Evolutionary conservation across 1,140 invertebrate species (phyloP).

Genomic region (Chrysopa pallens): DNA sequence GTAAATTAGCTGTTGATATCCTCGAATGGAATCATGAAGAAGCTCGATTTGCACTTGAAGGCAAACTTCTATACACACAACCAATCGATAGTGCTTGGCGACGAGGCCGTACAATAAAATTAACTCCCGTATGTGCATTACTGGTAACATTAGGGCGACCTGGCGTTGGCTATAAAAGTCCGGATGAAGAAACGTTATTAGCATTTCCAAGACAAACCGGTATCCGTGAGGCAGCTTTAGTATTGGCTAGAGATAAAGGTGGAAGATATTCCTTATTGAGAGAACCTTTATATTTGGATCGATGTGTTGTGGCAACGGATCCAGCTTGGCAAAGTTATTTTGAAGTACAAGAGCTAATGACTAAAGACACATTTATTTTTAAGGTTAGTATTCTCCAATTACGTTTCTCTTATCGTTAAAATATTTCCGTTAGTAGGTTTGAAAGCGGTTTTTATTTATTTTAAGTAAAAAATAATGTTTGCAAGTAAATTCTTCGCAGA

Average conservation of each 20-base stretch:
- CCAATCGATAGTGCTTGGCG: constrained; percentile 81
- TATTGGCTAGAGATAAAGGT: constrained; percentile 79
- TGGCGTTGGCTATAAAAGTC: constrained; percentile 8
- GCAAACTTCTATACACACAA: constrained; percentile 67
- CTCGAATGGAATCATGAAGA: constrained; percentile 87
- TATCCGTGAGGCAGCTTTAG: constrained; percentile 69
- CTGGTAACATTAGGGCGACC: constrained; percentile 74
- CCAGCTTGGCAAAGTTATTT: constrained; percentile 84
- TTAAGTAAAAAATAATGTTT: not conserved
- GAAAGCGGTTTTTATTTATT: no score
- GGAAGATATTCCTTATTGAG: constrained; percentile 69
- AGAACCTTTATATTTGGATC: constrained; percentile 76
- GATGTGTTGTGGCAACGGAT: constrained; percentile 72
- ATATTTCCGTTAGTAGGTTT: no score
- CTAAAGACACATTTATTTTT: constrained; percentile 85
- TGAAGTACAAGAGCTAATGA: constrained; percentile 83
- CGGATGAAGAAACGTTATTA: constrained; percentile 21
- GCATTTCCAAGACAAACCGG: constrained; percentile 46
- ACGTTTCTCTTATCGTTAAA: no score
- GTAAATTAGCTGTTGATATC: constrained; percentile 83
- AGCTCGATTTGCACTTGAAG: constrained; percentile 72
- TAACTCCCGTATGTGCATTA: constrained; percentile 70
- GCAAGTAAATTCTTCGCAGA: not conserved
- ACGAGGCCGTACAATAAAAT: constrained; percentile 69
- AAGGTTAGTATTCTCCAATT: constrained; percentile 42